Conservation (phyloP, 2,888 invertebrate genomes). For the Minunthozetes semirufus region DNA sequence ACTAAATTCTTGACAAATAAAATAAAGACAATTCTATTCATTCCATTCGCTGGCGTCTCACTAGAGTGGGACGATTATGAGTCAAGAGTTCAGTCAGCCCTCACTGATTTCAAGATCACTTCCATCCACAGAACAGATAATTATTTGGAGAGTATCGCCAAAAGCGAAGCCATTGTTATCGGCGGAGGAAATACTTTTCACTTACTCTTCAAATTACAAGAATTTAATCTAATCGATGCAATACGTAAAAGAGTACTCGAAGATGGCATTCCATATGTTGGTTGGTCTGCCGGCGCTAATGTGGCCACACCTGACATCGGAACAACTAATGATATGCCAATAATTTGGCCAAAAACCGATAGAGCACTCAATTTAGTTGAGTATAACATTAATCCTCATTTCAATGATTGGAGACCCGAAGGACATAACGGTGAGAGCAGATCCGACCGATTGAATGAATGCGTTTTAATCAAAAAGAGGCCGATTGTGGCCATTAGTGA, state of each 20-base stretch:
- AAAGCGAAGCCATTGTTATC: constrained; percentile 64
- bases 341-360: constrained; percentile 67
- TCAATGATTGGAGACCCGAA: constrained; percentile 58
- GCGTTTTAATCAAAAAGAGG: constrained; percentile 27
- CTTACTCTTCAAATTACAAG: constrained; percentile 63
- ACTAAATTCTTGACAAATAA: constrained; percentile 47
- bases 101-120: constrained; percentile 52
- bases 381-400: constrained; percentile 80
- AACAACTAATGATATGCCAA: constrained; percentile 84
- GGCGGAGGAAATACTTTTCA: constrained; percentile 74
- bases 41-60: constrained; percentile 62
- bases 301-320: constrained; percentile 70
- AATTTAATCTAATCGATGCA: constrained; percentile 58
- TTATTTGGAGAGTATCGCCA: constrained; percentile 55
- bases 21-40: constrained; percentile 61
- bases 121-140: constrained; percentile 58
- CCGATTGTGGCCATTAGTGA: constrained; percentile 36
- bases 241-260: constrained; percentile 59
- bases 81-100: constrained; percentile 55
- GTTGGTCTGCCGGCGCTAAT: constrained; percentile 75
- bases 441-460: constrained; percentile 35
- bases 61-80: constrained; percentile 62
- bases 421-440: constrained; percentile 33
- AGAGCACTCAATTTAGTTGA: constrained; percentile 65
- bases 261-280: constrained; percentile 64